Evolutionary conservation across 2,113 vertebrate species (phyloP).

Genomic region (Oreochromis niloticus): DNA sequence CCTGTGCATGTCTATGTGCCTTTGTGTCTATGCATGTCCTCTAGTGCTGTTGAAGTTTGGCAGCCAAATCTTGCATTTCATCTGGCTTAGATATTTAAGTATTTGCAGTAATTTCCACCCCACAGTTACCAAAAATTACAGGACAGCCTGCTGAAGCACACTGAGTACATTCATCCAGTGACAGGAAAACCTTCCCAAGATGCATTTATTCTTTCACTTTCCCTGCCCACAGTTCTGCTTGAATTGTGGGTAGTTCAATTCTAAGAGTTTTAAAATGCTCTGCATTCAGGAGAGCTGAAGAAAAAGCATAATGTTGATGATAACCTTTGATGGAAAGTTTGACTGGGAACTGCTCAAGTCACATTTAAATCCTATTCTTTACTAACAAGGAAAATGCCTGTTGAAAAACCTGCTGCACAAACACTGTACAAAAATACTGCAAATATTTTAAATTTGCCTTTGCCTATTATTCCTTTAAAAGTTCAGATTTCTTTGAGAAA

Average conservation of each 20-base stretch:
- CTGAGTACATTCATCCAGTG: neutral
- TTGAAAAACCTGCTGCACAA: neutral
- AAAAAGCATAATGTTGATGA: neutral
- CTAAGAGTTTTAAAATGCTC: neutral
- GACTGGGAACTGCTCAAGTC: neutral
- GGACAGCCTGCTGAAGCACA: neutral
- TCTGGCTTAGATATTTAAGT: neutral
- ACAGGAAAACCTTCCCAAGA: neutral
- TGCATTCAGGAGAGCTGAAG: neutral
- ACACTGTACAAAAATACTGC: neutral
- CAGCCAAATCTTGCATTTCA: neutral
- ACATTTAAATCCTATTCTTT: neutral
- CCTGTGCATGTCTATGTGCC: neutral
- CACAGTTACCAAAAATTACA: neutral
- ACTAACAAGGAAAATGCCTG: neutral
- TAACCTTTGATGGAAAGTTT: neutral
- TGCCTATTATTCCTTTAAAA: neutral
- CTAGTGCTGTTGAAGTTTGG: neutral
- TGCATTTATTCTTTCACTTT: neutral
- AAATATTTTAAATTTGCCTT: neutral
- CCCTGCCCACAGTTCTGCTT: neutral
- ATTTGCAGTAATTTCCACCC: neutral
- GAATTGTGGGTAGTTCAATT: neutral
- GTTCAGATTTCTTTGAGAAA: neutral
- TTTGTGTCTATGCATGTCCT: neutral